Evolutionary conservation across 2,888 invertebrate genomes (phyloP), one percentile per base, ranked within the genome.

Genomic region (Euzophera pinguis): DNA sequence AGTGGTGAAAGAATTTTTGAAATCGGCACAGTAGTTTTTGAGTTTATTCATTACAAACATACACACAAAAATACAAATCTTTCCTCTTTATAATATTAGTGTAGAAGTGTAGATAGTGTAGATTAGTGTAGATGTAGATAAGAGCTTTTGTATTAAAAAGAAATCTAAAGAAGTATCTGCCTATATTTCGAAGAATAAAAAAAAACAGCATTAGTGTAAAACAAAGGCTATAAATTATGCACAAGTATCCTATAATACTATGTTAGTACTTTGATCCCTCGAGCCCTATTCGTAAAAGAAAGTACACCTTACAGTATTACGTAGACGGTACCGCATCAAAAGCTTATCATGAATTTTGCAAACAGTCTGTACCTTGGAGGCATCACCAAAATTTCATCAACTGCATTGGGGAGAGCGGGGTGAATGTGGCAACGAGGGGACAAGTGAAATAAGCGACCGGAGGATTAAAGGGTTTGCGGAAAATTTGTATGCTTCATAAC

Each of bases 401-500:
- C 75, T 70, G 67, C 67, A 66, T 62, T 67, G 73, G 64, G 68
- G 69, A 67, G 66, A 60, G 66, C 67, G 58, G 73, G 76, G 77
- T 71, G 71, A 75, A 78, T 81, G 67, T 73, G 69, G 64, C 73
- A 78, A 81, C 75, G 81, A 84, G 87, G 89, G 89, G 81, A 73
- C 85, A 85, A 88, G 88, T 87, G 89, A 89, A 87, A 88, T 85
- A 87, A 87, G 80, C 80, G 80, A 77, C 81, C 81, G 71, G 71
- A 61, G 79, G 86, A 85, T 87, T 89, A 89, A 89, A 88, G 89
- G 89, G 88, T 88, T 89, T 83, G 81, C 55, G 78, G 84, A 79
- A 78, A 87, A 87, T 88, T 87, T 86, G 87, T 87, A 80, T 78
- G 80, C 82, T 73, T 81, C 81, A 83, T 83, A 84, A 81, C 84